phyloP scores from a whole-genome alignment of 2,113 vertebrate species.

The Elephas maximus region DNA sequence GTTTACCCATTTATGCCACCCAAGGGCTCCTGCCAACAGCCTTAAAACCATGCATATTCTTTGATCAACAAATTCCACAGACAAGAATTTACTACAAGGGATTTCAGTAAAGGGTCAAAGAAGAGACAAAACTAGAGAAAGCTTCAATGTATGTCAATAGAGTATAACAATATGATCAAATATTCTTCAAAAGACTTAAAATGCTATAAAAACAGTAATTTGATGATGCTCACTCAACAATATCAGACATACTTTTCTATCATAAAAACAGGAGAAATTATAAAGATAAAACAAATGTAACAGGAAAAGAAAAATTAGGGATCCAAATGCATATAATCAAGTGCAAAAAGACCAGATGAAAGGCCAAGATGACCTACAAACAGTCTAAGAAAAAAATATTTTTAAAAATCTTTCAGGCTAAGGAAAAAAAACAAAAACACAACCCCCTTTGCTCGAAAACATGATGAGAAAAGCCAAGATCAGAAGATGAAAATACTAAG shows the following conservation, averaged over 20 bases:
- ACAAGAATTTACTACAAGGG: constrained; percentile 22
- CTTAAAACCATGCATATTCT: background rate
- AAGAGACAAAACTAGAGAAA: constrained; percentile 7
- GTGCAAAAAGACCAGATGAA: background rate
- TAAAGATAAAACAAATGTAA: background rate
- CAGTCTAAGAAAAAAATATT: background rate
- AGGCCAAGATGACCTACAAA: background rate
- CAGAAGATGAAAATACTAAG: constrained; percentile 1
- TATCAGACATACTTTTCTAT: constrained; percentile 6
- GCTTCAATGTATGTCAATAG: background rate
- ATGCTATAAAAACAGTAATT: background rate
- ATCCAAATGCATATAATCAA: background rate
- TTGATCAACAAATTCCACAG: background rate
- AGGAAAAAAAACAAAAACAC: constrained; percentile 40
- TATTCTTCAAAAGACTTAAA: constrained; percentile 30
- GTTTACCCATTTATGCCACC: no score
- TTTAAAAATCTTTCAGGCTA: background rate
- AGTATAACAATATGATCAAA: background rate
- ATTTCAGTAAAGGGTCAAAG: background rate
- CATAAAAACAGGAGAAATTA: background rate
- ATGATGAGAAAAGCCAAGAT: constrained; percentile 8
- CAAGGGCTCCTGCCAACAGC: background rate
- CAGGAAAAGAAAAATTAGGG: background rate
- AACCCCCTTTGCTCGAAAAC: background rate
- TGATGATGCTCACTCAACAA: constrained; percentile 15